Evolutionary conservation across 2,797 vertebrate genomes (phyloP), one percentile per base, ranked within the genome.

Genomic region (Hirundo rustica): DNA sequence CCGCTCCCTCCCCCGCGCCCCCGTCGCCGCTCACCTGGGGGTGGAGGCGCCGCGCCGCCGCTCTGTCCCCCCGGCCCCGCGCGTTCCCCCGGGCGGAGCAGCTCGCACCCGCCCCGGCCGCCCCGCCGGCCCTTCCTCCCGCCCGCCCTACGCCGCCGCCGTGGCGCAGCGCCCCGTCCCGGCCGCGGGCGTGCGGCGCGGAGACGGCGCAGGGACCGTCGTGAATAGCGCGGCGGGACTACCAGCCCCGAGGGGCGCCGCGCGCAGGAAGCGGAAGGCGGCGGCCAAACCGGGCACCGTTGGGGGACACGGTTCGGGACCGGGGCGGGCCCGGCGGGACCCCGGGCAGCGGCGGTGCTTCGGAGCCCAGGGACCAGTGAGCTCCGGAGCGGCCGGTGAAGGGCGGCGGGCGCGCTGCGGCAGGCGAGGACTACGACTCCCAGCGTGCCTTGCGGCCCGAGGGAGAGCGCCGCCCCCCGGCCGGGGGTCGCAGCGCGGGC

Each of bases 201-300:
- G 88, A 93, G 75, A 70, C 67, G 67, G 96, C 97, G 97, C 93
- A 96, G 82, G 27, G 32, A 54, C 85, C 88, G 71, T 91, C 88
- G 91, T 89, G 96, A 97, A 96, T 96, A 73, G 86, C 75, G 32
- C 36, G 22, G 30, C 6, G 19, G 78, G 65, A 97, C 97, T 97
- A 97, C 97, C 48, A 50, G 25, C 87, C 97, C 97, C 97, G 95
- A 42, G 88, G 78, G 85, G 85, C 89, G 11, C n/a, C 45, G 96
- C 89, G 93, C 51, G 51, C 29, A 34, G 23, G 87, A 67, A 88
- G 40, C 79, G 90, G 87, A 92, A 92, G 7, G 21, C 15, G 20
- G 51, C 2, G 19, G 21, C 34, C 4, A 10, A 61, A 65, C 15
- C 45, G 60, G 29, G 65, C 9, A 17, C 53, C 13, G 62, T 38